phyloP scores from a whole-genome alignment of 2,888 invertebrate species.

The Venustoraphidia nigricollis region DNA sequence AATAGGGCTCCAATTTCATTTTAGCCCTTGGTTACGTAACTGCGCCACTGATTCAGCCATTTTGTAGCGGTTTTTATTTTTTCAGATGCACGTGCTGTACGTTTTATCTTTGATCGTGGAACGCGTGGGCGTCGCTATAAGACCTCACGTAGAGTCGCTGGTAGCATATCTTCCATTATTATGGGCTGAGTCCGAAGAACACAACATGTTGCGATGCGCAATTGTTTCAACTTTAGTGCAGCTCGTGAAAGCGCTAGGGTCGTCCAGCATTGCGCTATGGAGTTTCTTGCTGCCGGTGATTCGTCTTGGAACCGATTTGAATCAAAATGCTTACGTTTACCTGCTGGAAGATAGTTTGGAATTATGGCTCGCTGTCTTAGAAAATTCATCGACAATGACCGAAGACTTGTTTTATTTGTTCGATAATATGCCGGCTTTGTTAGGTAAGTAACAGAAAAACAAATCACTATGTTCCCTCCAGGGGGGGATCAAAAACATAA shows the following conservation, averaged over 20 bases:
- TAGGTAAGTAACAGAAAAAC: conserved; percentile 35
- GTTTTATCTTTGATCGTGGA: conserved; percentile 83
- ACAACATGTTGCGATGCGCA: conserved; percentile 82
- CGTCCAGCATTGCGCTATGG: conserved; percentile 39
- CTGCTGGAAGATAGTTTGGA: conserved; percentile 84
- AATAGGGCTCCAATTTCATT: too few relatives aligned
- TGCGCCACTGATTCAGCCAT: too few relatives aligned
- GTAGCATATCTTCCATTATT: conserved; percentile 71
- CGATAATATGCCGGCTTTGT: conserved; percentile 54
- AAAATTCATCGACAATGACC: conserved; percentile 51
- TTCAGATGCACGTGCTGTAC: conserved; percentile 75
- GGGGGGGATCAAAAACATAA: too few relatives aligned
- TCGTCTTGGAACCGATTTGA: conserved; percentile 58
- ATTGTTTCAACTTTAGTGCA: conserved; percentile 78
- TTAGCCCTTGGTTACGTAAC: too few relatives aligned
- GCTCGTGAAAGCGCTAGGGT: conserved; percentile 58
- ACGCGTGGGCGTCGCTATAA: conserved; percentile 61
- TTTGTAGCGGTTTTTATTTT: conserved; percentile 10
- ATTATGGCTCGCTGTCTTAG: conserved; percentile 73
- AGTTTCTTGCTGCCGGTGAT: conserved; percentile 54
- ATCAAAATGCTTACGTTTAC: conserved; percentile 72
- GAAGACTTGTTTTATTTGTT: conserved; percentile 56
- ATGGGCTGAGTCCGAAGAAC: conserved; percentile 77
- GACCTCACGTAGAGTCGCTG: conserved; percentile 51
- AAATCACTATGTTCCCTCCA: too few relatives aligned